Percentiles rank a stretch among this genome's conserved stretches.
Evolutionary conservation across 2,113 vertebrate species (phyloP).

Genomic region (Nyctereutes procyonoides): DNA sequence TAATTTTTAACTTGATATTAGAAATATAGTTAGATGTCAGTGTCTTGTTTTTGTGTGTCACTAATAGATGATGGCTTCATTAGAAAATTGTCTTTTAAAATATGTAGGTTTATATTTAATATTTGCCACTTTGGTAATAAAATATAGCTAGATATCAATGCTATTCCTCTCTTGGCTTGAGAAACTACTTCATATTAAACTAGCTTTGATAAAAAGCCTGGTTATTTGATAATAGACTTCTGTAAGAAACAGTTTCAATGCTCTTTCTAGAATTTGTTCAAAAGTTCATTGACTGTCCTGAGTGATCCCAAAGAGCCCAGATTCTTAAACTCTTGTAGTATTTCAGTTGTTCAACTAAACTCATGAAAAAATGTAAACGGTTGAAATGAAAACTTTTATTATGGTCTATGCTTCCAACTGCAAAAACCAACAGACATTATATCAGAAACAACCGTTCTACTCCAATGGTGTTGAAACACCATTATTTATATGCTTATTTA

Average conservation of each 20-base stretch:
- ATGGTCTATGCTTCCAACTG: neutral
- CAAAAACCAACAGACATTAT: slow-evolving; percentile 45
- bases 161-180: neutral
- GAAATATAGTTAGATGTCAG: neutral
- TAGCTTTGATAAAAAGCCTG: neutral
- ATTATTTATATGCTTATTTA: slow-evolving; percentile 58
- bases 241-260: neutral
- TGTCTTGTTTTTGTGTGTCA: neutral
- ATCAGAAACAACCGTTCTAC: slow-evolving; percentile 5
- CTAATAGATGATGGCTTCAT: neutral
- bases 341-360: slow-evolving; percentile 6
- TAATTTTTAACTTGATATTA: neutral
- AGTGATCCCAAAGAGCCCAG: neutral
- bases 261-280: slow-evolving; percentile 45
- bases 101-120: neutral
- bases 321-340: neutral
- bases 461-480: neutral
- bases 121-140: neutral
- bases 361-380: slow-evolving; percentile 2
- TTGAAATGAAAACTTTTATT: neutral
- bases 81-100: neutral
- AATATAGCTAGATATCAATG: neutral
- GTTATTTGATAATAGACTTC: neutral
- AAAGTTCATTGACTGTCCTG: slow-evolving; percentile 54
- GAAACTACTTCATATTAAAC: neutral